phyloP scores from a whole-genome alignment of 1,140 invertebrate species.

The Solenopsis invicta region DNA sequence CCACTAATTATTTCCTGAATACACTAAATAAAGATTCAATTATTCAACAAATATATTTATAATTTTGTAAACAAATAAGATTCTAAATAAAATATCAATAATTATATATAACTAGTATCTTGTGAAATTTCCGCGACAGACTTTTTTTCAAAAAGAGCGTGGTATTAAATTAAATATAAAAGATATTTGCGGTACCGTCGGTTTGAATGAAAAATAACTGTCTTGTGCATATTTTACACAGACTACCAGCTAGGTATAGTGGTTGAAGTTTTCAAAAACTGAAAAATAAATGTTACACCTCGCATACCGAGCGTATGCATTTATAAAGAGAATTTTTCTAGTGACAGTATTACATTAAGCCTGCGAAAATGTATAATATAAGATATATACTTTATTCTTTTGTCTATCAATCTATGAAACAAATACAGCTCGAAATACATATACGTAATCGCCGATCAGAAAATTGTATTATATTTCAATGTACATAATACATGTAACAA shows the following conservation, averaged over 20 bases:
- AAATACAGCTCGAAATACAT: background rate
- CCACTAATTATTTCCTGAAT: background rate
- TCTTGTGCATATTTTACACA: background rate
- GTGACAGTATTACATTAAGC: background rate
- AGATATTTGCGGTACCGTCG: background rate
- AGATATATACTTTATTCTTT: too few species aligned
- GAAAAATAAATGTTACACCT: background rate
- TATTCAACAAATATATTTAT: background rate
- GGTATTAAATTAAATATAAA: background rate
- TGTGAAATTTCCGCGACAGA: background rate
- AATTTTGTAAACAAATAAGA: background rate
- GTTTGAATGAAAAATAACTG: slow-evolving; percentile 5
- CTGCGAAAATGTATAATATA: background rate
- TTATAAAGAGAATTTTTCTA: slow-evolving; percentile 7
- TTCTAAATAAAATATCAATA: background rate
- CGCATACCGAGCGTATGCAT: background rate
- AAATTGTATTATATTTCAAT: slow-evolving; percentile 54
- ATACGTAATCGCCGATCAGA: background rate
- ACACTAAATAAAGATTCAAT: background rate
- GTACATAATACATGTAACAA: slow-evolving; percentile 62
- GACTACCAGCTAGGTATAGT: too few species aligned
- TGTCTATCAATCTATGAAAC: too few species aligned
- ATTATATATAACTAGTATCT: background rate
- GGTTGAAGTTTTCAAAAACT: background rate
- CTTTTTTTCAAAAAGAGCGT: background rate